Conservation (phyloP, 2,888 invertebrate species). For the Fragum fragum region DNA sequence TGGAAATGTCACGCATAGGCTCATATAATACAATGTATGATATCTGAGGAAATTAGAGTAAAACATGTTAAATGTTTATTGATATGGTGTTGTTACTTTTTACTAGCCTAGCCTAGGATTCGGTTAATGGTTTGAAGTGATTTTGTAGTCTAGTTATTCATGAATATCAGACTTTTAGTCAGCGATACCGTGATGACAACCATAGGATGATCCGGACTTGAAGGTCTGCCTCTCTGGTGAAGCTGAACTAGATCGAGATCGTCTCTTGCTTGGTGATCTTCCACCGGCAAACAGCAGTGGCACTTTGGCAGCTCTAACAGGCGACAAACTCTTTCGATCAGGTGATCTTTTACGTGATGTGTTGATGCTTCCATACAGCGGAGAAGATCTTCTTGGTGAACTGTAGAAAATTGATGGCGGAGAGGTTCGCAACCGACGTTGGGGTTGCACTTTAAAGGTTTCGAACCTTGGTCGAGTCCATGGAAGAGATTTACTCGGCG, state of each 20-base stretch:
- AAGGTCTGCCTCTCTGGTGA: slow-evolving; percentile 44
- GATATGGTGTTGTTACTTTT: too few relatives aligned
- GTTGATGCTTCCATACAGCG: slow-evolving; percentile 1
- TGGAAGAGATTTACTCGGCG: background rate
- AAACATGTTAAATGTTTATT: too few relatives aligned
- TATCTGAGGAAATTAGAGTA: too few relatives aligned
- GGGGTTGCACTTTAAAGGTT: slow-evolving; percentile 11
- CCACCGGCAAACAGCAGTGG: slow-evolving; percentile 13
- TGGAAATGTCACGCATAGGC: too few relatives aligned
- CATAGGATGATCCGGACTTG: slow-evolving; percentile 41
- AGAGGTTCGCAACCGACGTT: background rate
- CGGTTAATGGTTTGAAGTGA: too few relatives aligned
- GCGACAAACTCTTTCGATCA: background rate
- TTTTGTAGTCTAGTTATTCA: too few relatives aligned
- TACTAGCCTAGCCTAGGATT: too few relatives aligned
- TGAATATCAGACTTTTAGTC: too few relatives aligned
- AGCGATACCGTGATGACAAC: slow-evolving; percentile 43
- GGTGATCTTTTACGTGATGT: background rate
- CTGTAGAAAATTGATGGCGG: background rate
- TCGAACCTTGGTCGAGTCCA: slow-evolving; percentile 15
- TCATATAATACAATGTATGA: too few relatives aligned
- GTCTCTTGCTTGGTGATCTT: slow-evolving; percentile 13
- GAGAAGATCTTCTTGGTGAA: slow-evolving; percentile 1
- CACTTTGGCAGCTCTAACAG: background rate
- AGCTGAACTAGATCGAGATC: slow-evolving; percentile 24